Conservation (phyloP, 2,797 vertebrate genomes). For the Sarcoramphus papa region DNA sequence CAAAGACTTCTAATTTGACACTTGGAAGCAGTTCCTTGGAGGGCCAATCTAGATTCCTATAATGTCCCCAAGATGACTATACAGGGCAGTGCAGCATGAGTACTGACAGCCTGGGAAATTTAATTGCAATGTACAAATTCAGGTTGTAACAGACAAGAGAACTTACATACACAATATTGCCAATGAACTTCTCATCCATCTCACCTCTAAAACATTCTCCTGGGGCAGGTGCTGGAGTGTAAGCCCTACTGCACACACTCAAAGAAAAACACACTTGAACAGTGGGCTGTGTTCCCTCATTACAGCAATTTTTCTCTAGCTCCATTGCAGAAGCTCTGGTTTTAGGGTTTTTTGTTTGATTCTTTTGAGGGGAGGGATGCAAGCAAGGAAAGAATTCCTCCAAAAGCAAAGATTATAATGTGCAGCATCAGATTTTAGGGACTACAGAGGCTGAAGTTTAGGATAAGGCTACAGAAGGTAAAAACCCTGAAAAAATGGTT, state of each 20-base stretch:
- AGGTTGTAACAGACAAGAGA: background rate
- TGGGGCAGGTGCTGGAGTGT: background rate
- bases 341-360: background rate
- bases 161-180: background rate
- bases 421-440: background rate
- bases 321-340: background rate
- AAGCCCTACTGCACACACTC: background rate
- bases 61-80: background rate
- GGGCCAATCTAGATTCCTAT: background rate
- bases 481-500: background rate
- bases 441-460: background rate
- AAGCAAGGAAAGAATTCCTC: background rate
- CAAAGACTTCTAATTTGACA: background rate
- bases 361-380: background rate
- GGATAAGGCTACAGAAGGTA: background rate
- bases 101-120: background rate
- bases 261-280: fast-evolving
- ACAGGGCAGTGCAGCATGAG: background rate
- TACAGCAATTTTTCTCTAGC: background rate
- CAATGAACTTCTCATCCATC: background rate
- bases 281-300: background rate
- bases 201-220: background rate
- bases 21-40: background rate
- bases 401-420: background rate
- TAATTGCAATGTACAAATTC: background rate